Base-by-base conservation (phyloP, 2,888 invertebrate species). In the Eubasilissa splendida region DNA sequence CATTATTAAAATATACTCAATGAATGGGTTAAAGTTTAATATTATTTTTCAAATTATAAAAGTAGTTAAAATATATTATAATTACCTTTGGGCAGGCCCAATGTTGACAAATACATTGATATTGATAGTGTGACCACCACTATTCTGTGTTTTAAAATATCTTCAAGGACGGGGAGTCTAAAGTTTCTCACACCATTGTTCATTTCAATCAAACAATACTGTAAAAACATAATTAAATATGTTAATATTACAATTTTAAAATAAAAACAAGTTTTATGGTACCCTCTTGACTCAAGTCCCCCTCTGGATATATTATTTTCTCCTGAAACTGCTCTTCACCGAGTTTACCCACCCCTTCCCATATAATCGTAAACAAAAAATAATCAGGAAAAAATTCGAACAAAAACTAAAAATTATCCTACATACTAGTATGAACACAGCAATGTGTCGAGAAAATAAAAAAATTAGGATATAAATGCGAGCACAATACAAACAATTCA, bases 41-140 rank as follows among this genome's bases (percentile, higher is more conserved):
- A 22, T 22, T 22, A 22, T 22, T 22, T n/a, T 22, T 22, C 22
- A 31, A 14, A 60, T 60, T 60, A 31, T 22, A 76, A 2, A 52
- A 22, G 31, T 14, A 50, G 42, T 42, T 42, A 42, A 1, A 58
- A 11, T 58, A 8, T 58, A 58, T 58, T 52, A 52, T 70, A n/a
- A 50, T 42, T 87, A 85, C 94, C 94, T 87, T 92, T 92, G 5
- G 92, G 92, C 60, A 95, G 87, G 33, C 93, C 93, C 85, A 96
- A 87, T 4, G 93, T 92, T 63, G 94, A 93, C 75, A 96, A 88
- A 85, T 93, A 93, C 88, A 95, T 93, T 7, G 96, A 95, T 58
- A 95, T 96, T 84, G 94, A 94, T 14, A 96, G 88, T 0, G 96
- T 96, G 0, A 95, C 95, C 0, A 96, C 95, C 66, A 96, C 92